Conservation (phyloP, 2,113 vertebrate species). For the Balaeniceps rex region DNA sequence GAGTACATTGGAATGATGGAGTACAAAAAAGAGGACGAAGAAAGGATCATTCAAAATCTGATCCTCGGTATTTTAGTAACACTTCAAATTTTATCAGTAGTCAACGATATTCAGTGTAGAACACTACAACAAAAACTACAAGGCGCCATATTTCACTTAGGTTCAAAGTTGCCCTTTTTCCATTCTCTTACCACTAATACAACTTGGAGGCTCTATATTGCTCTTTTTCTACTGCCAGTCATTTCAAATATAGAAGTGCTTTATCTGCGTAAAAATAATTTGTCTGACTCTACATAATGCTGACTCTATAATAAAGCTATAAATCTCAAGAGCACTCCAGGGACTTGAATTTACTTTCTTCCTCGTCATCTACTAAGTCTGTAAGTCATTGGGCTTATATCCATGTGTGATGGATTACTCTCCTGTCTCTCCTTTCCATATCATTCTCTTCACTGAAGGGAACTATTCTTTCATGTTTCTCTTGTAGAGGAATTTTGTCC, state of each 20-base stretch:
- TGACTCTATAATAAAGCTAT: neutral
- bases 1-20: constrained; percentile 96
- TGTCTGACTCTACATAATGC: neutral
- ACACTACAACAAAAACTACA: neutral
- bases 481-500: neutral
- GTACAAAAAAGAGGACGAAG: constrained; percentile 86
- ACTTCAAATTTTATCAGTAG: neutral
- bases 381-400: neutral
- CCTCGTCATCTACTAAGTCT: neutral
- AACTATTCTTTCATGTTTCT: neutral
- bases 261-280: neutral
- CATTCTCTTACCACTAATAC: neutral
- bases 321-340: neutral
- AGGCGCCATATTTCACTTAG: neutral
- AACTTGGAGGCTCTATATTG: neutral
- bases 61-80: constrained; percentile 81
- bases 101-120: neutral
- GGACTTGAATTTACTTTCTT: constrained; percentile 15
- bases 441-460: neutral
- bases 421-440: neutral
- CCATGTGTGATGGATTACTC: neutral
- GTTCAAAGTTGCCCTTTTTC: neutral
- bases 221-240: neutral
- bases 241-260: neutral
- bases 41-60: constrained; percentile 84